These are phyloP conservation scores for Ailuropoda melanoleuca DNA, from an alignment of 2,113 vertebrate genomes.

Conservation along the genomic window DNA sequence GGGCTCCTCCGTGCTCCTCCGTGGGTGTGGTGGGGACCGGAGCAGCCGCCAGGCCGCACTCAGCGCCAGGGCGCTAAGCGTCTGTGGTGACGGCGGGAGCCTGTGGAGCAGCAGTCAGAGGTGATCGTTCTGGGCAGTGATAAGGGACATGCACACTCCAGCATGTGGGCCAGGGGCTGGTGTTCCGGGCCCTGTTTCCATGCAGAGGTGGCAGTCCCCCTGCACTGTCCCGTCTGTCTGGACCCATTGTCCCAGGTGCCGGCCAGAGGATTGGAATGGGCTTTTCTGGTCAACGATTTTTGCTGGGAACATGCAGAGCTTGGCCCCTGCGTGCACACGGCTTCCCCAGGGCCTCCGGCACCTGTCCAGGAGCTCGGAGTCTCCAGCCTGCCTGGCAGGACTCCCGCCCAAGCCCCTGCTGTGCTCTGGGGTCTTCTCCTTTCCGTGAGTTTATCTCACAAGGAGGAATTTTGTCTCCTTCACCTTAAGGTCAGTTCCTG, in stretches of 20 bases:
- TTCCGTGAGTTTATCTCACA: background rate
- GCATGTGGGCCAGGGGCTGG: fast-evolving
- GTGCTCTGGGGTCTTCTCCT: background rate
- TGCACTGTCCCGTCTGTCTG: background rate
- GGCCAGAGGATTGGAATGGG: background rate
- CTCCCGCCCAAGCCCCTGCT: fast-evolving
- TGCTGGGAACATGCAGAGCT: fast-evolving
- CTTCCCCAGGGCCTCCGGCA: fast-evolving
- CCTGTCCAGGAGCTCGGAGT: fast-evolving
- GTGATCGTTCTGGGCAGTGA: fast-evolving
- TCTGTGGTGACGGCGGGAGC: background rate
- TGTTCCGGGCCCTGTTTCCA: fast-evolving
- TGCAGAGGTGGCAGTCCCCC: fast-evolving
- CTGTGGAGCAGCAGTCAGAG: background rate
- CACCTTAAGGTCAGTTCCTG: background rate
- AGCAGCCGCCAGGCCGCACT: fast-evolving
- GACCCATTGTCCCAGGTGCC: background rate
- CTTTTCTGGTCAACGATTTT: background rate
- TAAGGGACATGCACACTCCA: fast-evolving
- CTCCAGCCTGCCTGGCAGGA: fast-evolving
- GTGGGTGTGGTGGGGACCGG: fast-evolving
- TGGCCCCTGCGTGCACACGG: fast-evolving
- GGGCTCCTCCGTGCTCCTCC: fast-evolving
- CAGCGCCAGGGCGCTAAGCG: background rate
- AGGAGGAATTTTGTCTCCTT: fast-evolving